phyloP scores from a whole-genome alignment of 2,113 vertebrate species.

The Cygnus buccinator region DNA sequence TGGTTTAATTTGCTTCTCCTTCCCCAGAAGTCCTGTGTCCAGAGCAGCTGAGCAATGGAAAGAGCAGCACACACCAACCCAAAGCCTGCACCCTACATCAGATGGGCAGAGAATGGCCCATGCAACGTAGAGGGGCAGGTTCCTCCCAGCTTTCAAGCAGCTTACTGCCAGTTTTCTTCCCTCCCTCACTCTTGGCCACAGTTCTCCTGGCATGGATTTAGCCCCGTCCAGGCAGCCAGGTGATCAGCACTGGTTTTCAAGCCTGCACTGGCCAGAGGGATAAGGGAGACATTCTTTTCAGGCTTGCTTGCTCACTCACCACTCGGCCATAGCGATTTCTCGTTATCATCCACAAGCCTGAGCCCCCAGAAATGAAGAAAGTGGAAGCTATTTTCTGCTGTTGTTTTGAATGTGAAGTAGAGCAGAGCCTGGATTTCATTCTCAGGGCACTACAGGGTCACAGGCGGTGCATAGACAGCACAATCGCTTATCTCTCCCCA shows the following conservation, averaged over 20 bases:
- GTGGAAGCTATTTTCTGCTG: conserved; percentile 39
- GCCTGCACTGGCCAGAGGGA: neutral
- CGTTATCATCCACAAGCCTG: fast-evolving
- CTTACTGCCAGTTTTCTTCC: neutral
- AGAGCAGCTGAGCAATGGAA: neutral
- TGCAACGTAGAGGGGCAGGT: neutral
- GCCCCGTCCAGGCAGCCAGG: neutral
- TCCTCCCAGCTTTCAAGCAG: neutral
- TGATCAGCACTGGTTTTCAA: neutral
- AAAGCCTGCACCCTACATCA: neutral
- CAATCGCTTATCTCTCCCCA: conserved; percentile 36
- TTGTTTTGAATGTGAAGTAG: conserved; percentile 59
- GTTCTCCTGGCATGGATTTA: neutral
- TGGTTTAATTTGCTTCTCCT: neutral
- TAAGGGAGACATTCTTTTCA: neutral
- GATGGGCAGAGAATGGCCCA: neutral
- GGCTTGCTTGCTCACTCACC: neutral
- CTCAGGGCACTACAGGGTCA: conserved; percentile 36
- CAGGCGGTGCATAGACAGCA: neutral
- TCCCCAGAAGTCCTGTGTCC: neutral
- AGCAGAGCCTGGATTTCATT: conserved; percentile 9
- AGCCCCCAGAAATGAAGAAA: neutral
- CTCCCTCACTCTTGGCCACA: neutral
- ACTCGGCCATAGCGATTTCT: neutral
- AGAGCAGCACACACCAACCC: neutral